Base-by-base conservation (phyloP, 2,113 vertebrate genomes). In the Trematocara macrostoma region DNA sequence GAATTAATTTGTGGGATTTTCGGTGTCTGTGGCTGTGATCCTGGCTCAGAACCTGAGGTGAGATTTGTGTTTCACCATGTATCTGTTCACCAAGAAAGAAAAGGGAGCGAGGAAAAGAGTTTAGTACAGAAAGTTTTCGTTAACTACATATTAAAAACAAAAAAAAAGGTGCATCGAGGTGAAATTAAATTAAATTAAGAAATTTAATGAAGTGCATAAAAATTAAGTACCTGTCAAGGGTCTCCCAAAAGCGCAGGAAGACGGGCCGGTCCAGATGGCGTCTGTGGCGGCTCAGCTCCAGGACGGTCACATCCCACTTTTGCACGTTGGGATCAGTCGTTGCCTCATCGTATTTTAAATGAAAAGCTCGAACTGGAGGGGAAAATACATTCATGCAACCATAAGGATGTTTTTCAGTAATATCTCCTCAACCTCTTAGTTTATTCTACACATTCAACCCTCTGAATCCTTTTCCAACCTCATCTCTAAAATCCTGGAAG, bases 61-160 rank as follows among this genome's bases (percentile, higher is more conserved):
- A 85, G 99, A 97, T 97, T 99, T 99, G 97, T 99, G 98, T 95
- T 99, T 99, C 87, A 99, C 98, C 98, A 99, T 97, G 95, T 99
- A 99, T 96, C 98, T 99, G 96, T 49, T 76, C 9, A 11, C 7
- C 11, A 18, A 59, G 42, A 16, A 3, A 76, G 10, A 59, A 12
- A 35, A 49, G 79, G 3, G 18, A 29, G 2, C 1, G 11, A 8
- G 59, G 8, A 82, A 11, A 79, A 29, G 1, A 79, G 7, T 16
- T 14, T 31, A 29, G 26, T 64, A 2, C 11, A 23, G 18, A 20
- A 29, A 11, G 8, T 26, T 11, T 11, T 11, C 2, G 5, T 35
- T 47, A 42, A 55, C 11, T 34, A 52, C 45, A 8, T 5, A 52
- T 52, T 29, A 16, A n/a, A 40, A 14, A 47, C 7, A 18, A 15